Evolutionary conservation across 2,888 invertebrate species (phyloP), one percentile per base, ranked within the genome.

Genomic region (Eledona agricola): DNA sequence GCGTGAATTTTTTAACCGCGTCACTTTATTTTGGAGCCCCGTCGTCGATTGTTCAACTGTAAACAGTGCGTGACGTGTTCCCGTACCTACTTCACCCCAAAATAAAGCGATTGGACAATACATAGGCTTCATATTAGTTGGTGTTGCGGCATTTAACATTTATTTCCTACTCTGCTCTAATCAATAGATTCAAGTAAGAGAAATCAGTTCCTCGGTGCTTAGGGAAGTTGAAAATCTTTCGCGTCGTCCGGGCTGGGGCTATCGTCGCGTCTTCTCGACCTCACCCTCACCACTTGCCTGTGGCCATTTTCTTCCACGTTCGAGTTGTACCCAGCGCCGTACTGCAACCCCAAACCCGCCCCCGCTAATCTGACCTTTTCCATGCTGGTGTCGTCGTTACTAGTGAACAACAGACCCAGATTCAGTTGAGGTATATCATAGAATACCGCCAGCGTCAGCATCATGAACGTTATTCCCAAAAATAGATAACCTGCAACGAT

Each of bases 381-480:
- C 0, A 86, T 84, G 67, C 86, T 86, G 17, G 72, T 72, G 12
- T 74, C 79, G 3, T 67, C 67, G 10, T 63, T 55, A 11, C 35
- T 67, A 51, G 89, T 85, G 75, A 92, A 91, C 26, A 90, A 83
- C 54, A 87, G 81, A 60, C 90, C 89, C 51, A 93, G 77, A 76
- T 93, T 93, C 64, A 93, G 80, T 78, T 93, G 90, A 2, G 93
- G 93, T 62, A 94, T 90, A 74, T 93, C 92, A 77, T 92, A 92
- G 78, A 93, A 88, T 13, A 92, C 87, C 1, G 90, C 89, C 69
- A 93, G 77, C 6, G 88, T 84, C 63, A 93, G 80, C 90, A 93
- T 90, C 81, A 93, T 85, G 77, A 88, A 87, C 9, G 90, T 87
- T 56, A 93, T 81, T 17, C 93, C 93, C 69, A 86, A 68, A 67